These are phyloP conservation scores for Marisa cornuarietis DNA, from an alignment of 1,140 invertebrate genomes.

Conservation along the genomic window DNA sequence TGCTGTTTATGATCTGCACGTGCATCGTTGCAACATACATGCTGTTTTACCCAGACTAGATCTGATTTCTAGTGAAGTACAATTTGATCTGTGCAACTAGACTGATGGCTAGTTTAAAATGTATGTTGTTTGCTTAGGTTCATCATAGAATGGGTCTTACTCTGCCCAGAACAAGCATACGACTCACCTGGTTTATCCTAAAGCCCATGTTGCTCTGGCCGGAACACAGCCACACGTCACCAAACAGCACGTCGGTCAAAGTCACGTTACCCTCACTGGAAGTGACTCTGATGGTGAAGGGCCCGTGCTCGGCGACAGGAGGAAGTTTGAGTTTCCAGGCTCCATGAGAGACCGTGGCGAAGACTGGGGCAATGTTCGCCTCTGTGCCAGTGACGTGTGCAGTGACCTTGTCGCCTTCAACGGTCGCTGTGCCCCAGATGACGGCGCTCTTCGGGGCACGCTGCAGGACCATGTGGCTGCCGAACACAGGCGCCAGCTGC, in stretches of 20 bases:
- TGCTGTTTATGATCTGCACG: conserved; percentile 19
- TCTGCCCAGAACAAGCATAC: no score
- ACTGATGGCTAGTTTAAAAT: no score
- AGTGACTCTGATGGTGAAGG: conserved; percentile 35
- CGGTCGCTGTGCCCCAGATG: conserved; percentile 50
- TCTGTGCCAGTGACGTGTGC: conserved; percentile 9
- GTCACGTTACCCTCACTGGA: conserved; percentile 16
- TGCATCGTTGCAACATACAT: neutral
- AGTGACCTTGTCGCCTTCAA: conserved; percentile 30
- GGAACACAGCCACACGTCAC: conserved; percentile 59
- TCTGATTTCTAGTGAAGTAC: no score
- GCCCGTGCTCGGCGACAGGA: conserved; percentile 22
- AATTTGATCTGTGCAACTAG: no score
- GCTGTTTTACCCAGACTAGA: no score
- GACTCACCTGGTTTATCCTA: conserved; percentile 29
- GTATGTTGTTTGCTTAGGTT: no score
- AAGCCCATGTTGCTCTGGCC: conserved; percentile 61
- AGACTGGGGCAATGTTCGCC: neutral
- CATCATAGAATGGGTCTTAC: no score
- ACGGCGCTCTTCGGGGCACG: conserved; percentile 38
- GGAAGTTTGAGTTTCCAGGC: conserved; percentile 30
- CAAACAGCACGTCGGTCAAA: conserved; percentile 54
- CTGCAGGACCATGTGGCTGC: conserved; percentile 58
- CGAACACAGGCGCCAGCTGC: conserved; percentile 36
- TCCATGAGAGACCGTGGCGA: conserved; percentile 8